Percentiles rank a stretch among this genome's conserved stretches.
Conservation (phyloP, 1,140 invertebrate genomes). For the Caenorhabditis tropicalis region DNA sequence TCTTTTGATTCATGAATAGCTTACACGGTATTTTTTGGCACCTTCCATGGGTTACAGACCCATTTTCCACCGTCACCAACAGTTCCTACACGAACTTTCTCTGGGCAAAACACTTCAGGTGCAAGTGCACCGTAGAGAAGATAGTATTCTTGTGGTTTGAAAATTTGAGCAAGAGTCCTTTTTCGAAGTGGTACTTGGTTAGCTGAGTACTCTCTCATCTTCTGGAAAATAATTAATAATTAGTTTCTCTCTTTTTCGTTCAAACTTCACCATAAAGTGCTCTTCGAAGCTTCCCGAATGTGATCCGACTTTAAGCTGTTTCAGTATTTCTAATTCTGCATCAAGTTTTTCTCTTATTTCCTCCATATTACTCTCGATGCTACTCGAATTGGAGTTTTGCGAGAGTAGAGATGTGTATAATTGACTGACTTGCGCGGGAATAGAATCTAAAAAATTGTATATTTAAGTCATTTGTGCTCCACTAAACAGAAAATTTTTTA, state of each 20-base stretch:
- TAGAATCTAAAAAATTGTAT: not conserved
- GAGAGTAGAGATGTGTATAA: no score
- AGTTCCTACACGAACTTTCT: constrained; percentile 23
- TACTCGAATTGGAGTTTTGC: not conserved
- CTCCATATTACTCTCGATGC: not conserved
- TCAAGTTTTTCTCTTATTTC: not conserved
- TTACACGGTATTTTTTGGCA: constrained; percentile 19
- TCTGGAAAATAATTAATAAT: not conserved
- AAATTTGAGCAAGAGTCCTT: not conserved
- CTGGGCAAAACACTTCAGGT: constrained; percentile 29
- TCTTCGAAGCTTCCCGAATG: not conserved
- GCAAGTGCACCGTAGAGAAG: not conserved
- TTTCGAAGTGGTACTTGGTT: not conserved
- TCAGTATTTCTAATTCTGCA: not conserved
- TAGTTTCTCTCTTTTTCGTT: not conserved
- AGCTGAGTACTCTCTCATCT: not conserved
- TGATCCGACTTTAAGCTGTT: not conserved
- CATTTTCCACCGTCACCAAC: constrained; percentile 47
- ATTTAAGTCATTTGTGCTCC: no score
- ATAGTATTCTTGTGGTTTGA: not conserved
- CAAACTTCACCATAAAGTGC: not conserved
- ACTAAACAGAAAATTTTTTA: not conserved
- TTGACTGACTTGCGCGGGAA: not conserved
- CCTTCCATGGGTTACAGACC: constrained; percentile 40
- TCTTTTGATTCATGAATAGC: not conserved